Evolutionary conservation across 2,888 invertebrate species (phyloP).

Genomic region (Chydorus sphaericus): DNA sequence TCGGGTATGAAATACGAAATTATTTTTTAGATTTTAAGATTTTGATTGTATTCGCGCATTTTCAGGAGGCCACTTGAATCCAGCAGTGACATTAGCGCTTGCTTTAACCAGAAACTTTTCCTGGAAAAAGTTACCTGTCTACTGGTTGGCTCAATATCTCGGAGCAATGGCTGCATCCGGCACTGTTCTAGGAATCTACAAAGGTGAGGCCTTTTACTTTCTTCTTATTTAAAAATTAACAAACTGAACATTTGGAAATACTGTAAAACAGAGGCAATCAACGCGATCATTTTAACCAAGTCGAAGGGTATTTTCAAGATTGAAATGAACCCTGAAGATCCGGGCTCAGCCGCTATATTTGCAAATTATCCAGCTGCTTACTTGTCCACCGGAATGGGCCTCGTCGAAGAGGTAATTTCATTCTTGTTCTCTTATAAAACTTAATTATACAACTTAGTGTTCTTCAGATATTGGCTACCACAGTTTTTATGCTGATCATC

Average conservation of each 20-base stretch:
- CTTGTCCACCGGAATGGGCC: background rate
- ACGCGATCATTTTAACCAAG: background rate
- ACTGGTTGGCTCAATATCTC: background rate
- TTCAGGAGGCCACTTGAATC: background rate
- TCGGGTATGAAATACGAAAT: no score
- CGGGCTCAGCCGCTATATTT: background rate
- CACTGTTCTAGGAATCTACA: background rate
- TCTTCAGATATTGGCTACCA: background rate
- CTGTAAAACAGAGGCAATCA: background rate
- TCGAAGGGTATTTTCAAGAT: background rate
- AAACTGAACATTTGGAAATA: background rate
- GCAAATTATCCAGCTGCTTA: conserved; percentile 1
- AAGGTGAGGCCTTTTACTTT: background rate
- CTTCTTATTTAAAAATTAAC: background rate
- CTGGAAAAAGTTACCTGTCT: background rate
- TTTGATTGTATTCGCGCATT: no score
- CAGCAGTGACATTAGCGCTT: background rate
- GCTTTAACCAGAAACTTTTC: background rate
- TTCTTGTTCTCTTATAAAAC: no score
- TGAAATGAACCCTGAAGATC: no score
- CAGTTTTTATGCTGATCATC: background rate
- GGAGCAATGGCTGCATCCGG: background rate
- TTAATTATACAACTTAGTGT: background rate
- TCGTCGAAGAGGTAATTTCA: conserved; percentile 1
- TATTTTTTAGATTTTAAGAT: no score